phyloP scores from a whole-genome alignment of 1,140 invertebrate genomes.

The Bombus confusus region DNA sequence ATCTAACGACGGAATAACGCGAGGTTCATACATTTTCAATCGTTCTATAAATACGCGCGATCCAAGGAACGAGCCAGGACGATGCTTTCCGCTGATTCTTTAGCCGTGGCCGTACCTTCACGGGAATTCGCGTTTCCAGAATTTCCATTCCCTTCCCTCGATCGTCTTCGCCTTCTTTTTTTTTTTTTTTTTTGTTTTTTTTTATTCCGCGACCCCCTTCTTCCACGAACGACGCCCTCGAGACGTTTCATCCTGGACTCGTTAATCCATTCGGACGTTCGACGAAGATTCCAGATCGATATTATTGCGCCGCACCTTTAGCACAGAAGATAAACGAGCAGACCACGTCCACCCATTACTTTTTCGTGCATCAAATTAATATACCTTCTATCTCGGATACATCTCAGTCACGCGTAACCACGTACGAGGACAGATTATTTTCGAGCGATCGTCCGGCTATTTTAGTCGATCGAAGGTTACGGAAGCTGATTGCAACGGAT shows the following conservation, averaged over 20 bases:
- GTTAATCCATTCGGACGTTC: background rate
- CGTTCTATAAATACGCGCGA: slow-evolving; percentile 58
- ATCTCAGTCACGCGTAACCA: background rate
- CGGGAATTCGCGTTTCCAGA: slow-evolving; percentile 43
- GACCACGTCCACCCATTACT: background rate
- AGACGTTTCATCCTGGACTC: background rate
- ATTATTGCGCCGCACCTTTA: too few relatives aligned
- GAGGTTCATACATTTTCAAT: slow-evolving; percentile 68
- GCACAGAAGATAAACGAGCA: background rate
- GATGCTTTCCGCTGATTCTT: slow-evolving; percentile 13
- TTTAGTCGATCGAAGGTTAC: slow-evolving; percentile 15
- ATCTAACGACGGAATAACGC: slow-evolving; percentile 53
- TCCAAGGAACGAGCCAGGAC: slow-evolving; percentile 15
- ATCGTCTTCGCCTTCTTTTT: background rate
- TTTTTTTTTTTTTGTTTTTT: too few relatives aligned
- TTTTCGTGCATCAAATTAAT: background rate
- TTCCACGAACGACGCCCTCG: background rate
- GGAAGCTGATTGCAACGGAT: slow-evolving; percentile 5
- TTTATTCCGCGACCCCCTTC: background rate
- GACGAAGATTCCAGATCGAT: background rate
- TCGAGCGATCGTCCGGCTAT: slow-evolving; percentile 3
- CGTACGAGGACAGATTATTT: slow-evolving; percentile 9
- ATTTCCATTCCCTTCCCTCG: slow-evolving; percentile 9
- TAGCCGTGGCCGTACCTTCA: background rate
- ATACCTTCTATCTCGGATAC: background rate